Base-by-base conservation (phyloP, 2,113 vertebrate species). In the Salminus brasiliensis region DNA sequence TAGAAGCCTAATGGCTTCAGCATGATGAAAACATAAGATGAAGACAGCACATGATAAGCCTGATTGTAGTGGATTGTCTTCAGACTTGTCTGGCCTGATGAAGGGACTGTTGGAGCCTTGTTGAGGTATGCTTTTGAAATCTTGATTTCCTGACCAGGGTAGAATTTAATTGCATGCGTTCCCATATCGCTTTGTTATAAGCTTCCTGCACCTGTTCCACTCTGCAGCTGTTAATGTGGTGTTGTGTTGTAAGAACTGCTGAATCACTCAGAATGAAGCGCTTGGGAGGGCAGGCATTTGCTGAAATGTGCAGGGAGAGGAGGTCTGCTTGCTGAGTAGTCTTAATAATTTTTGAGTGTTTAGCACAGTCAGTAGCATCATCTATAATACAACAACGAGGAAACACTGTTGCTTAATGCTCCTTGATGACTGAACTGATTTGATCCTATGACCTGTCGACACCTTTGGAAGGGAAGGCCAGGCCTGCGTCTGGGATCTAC, bases 241-340 rank as follows among this genome's bases (percentile, higher is more conserved):
- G 18, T 32, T 76, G 60, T 6, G 60, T 53, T 76, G 36, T 2
- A 29, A 47, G 57, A 47, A 39, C 30, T 52, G 62, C 30, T 65
- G 43, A 49, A 75, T 75, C 59, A 59, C 5, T 34, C 55, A 66
- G 27, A 34, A 45, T 23, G 39, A 74, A 63, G 29, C n/a, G 25
- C n/a, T 8, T 60, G 27, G 5, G 18, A 23, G 41, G 11, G 49
- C 1, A 12, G 27, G 27, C 4, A 2, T 30, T 29, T 30, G 43
- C n/a, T 32, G 7, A 32, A n/a, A 59, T 25, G 41, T 13, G 27
- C 59, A 25, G 0, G 23, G 27, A 63, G 60, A 36, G 43, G 6
- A 6, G 11, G 5, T 18, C 18, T 32, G 57, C 39, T 47, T 47
- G 41, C 27, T 43, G 16, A 43, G 12, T 13, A 43, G 36, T 15